Evolutionary conservation across 2,888 invertebrate genomes (phyloP).

Genomic region (Chaetogeoica ovagalla): DNA sequence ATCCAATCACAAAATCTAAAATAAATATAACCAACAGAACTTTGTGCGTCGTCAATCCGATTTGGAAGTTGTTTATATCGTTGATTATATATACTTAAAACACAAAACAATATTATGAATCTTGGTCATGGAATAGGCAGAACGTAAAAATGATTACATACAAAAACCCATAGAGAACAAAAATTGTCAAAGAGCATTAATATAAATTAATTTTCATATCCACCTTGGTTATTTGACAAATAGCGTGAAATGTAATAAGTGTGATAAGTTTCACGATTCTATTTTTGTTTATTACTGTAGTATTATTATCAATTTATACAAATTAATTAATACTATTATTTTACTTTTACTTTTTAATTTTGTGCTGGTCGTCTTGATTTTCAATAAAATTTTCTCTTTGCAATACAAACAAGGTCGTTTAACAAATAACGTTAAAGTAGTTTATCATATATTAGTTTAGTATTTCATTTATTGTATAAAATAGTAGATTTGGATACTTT

Average conservation of each 20-base stretch:
- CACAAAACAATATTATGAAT: too few relatives aligned
- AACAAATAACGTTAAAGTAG: background rate
- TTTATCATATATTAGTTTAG: background rate
- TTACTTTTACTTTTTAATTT: slow-evolving; percentile 1
- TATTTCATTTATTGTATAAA: background rate
- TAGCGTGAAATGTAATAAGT: background rate
- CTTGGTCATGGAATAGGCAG: too few relatives aligned
- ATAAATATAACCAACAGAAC: too few relatives aligned
- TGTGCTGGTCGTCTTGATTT: background rate
- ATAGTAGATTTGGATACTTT: background rate
- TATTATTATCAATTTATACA: too few relatives aligned
- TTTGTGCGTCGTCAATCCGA: too few relatives aligned
- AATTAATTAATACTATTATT: background rate
- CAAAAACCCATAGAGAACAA: too few relatives aligned
- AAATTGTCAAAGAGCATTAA: background rate
- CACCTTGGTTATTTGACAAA: background rate
- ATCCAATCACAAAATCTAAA: too few relatives aligned
- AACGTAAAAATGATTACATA: too few relatives aligned
- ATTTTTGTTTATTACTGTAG: slow-evolving; percentile 42
- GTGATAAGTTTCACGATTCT: slow-evolving; percentile 20
- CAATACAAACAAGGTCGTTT: background rate
- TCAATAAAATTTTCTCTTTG: too few relatives aligned
- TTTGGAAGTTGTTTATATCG: too few relatives aligned
- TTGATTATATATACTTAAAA: too few relatives aligned
- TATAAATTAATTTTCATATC: background rate